These are phyloP conservation scores for Argopecten irradians DNA, from an alignment of 1,140 invertebrate genomes.

Conservation along the genomic window DNA sequence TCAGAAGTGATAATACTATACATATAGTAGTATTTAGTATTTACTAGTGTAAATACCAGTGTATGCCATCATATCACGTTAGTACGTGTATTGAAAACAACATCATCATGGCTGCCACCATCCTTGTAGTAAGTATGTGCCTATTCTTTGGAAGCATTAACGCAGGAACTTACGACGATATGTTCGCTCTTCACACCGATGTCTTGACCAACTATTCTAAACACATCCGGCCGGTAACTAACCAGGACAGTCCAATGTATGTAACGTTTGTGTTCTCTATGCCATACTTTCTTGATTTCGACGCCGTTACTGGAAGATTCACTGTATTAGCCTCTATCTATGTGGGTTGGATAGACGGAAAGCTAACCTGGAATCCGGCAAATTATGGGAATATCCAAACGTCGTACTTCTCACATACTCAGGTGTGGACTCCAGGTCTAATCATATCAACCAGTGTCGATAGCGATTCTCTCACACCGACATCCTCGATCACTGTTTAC, in stretches of 20 bases:
- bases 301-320: conserved; percentile 7
- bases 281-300: background rate
- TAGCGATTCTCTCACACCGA: background rate
- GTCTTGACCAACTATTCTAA: background rate
- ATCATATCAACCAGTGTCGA: background rate
- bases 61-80: too few relatives aligned
- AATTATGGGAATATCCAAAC: conserved; percentile 12
- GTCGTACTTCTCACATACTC: background rate
- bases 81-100: background rate
- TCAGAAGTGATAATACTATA: background rate
- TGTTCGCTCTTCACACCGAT: background rate
- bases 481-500: background rate
- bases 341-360: conserved; percentile 15
- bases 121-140: background rate
- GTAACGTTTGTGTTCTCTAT: background rate
- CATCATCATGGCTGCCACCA: background rate
- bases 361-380: conserved; percentile 12
- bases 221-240: background rate
- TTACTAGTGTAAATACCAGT: too few relatives aligned
- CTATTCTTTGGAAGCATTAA: background rate
- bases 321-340: background rate
- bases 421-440: conserved; percentile 28
- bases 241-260: background rate
- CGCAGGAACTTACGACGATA: conserved; percentile 9
- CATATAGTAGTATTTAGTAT: background rate